Base-by-base conservation (phyloP, 2,888 invertebrate genomes). In the Pecten maximus region DNA sequence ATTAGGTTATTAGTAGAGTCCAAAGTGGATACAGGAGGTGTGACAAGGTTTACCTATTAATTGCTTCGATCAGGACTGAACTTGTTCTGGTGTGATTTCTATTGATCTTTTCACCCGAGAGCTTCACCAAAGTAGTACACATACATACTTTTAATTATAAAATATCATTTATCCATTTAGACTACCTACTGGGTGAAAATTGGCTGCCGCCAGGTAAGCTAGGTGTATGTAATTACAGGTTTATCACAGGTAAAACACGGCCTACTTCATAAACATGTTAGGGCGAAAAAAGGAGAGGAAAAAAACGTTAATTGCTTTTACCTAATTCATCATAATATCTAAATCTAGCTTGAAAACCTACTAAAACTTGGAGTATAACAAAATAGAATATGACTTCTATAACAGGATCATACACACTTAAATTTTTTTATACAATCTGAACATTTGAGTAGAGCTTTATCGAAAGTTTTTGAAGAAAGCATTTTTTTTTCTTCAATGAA, bases 111-210 rank as follows among this genome's bases (percentile, higher is more conserved):
- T 35, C 74, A 74, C 74, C 74, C 6, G 74, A 60, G 74, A 74
- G 74, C 74, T 74, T 74, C 28, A 28, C 74, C 35, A 16, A 74
- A 74, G 74, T 15, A 74, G 28, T 74, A 74, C 74, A 74, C 74
- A 54, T 54, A 74, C 19, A 74, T 74, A 74, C 74, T 74, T 74
- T 74, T 74, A 74, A 74, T 74, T 74, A 74, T 74, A 74, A 74
- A 74, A 74, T 74, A 74, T 74, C 74, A 74, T 74, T 74, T 74
- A 74, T 74, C 74, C 74, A 74, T 74, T 74, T 74, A 74, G 74
- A 35, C 74, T 35, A 74, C 74, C 74, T 74, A 74, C 74, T 74
- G 74, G 35, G 74, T 74, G 74, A 74, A 74, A 74, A 74, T 74
- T 74, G 74, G 74, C 74, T 74, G 74, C 74, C 74, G 54, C 74